Base-by-base conservation (phyloP, 1,140 invertebrate species). In the Acyrthosiphon pisum region DNA sequence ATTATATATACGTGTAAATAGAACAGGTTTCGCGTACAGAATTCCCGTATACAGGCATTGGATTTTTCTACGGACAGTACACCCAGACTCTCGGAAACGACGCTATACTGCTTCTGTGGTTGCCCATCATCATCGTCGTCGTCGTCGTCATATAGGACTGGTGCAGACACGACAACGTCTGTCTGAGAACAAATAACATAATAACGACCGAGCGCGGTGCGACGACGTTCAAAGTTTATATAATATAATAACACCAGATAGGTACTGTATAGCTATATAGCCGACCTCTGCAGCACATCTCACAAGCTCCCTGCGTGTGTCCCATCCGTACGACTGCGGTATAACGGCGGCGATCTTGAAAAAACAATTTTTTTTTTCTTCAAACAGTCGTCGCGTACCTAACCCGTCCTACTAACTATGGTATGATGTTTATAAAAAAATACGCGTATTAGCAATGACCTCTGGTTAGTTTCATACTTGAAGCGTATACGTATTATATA, bases 141-240 rank as follows among this genome's bases (percentile, higher is more conserved):
- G 35, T 60, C 88, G 48, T 84, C 48, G 35, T 23, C 37, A 37
- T 37, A 76, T n/a, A 76, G 53, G 89, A 44, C 56, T 9, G 35
- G 37, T 95, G 60, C 60, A n/a, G 95, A 95, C 95, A 95, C 95
- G 94, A 94, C 95, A 94, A 94, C 93, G 81, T 83, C 84, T 89
- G 60, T 94, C 90, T 93, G 76, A 37, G 93, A 93, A 92, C 93
- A 92, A 92, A 94, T 81, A 90, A 84, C 68, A 94, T 81, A 88
- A 87, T 84, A 94, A 95, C 95, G 95, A 68, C 56, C 88, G 95
- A 95, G 95, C 91, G 94, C 93, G 93, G 93, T 93, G 93, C 68
- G 68, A 93, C 91, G 46, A 89, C 88, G 35, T 89, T 89, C 88
- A 94, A 94, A 94, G 94, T 94, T 90, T 90, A 48, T 94, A 94